phyloP scores from a whole-genome alignment of 2,797 vertebrate species.

The Aphelocoma californica region DNA sequence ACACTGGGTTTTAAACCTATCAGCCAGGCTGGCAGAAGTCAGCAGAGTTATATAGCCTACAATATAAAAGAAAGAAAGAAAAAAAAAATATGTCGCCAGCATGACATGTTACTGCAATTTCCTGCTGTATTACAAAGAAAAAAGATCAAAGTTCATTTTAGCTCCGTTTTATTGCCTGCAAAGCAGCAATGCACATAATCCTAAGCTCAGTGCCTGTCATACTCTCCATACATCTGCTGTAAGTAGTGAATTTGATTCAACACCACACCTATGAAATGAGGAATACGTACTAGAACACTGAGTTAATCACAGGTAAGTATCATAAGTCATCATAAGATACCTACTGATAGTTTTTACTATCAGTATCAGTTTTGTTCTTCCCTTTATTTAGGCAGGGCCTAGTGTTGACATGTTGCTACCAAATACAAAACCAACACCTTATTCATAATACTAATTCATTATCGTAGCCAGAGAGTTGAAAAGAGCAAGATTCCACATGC shows the following conservation, averaged over 20 bases:
- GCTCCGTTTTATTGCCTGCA: not conserved
- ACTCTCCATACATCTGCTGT: not conserved
- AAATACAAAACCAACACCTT: not conserved
- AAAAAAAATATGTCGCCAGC: not conserved
- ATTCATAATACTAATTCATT: not conserved
- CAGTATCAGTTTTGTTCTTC: not conserved
- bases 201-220: not conserved
- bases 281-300: not conserved
- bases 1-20: not conserved
- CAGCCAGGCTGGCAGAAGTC: not conserved
- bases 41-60: not conserved
- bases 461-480: not conserved
- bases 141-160: conserved; percentile 7
- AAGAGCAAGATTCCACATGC: not conserved
- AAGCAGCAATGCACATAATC: not conserved
- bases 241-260: not conserved
- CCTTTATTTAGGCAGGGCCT: not conserved
- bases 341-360: not conserved
- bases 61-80: not conserved
- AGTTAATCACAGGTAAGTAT: not conserved
- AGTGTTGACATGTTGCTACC: not conserved
- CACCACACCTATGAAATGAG: not conserved
- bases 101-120: not conserved
- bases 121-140: not conserved
- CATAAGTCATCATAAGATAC: not conserved